A percentile compares a stretch with the other conserved stretches of the same genome.
phyloP scores from a whole-genome alignment of 30 jellyfish, hydroid and myxozoan species.

The Haliclystus octoradiatus region DNA sequence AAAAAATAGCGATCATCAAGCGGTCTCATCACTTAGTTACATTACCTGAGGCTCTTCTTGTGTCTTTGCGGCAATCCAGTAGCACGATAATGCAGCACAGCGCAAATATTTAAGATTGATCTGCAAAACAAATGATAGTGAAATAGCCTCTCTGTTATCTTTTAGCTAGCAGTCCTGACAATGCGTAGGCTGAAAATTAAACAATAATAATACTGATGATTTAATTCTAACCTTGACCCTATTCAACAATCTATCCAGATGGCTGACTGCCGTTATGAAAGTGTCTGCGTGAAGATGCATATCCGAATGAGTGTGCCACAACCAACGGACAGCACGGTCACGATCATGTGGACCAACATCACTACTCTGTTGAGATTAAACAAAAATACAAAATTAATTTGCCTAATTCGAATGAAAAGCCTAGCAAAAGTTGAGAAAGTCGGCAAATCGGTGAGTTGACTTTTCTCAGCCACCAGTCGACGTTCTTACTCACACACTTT shows the following conservation, averaged over 20 bases:
- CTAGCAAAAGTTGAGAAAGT: too few species aligned
- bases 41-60: conserved; percentile 19
- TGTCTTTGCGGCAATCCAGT: conserved; percentile 30
- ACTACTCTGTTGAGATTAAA: conserved; percentile 8
- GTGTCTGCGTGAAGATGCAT: conserved; percentile 14
- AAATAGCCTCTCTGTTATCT: too few species aligned
- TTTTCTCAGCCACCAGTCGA: too few species aligned
- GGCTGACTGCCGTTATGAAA: conserved; percentile 32
- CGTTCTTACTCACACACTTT: too few species aligned
- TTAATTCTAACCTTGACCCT: conserved; percentile 31
- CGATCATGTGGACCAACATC: conserved; percentile 60
- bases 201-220: too few species aligned
- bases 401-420: too few species aligned
- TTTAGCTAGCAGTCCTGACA: too few species aligned
- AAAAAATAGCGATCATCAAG: too few species aligned
- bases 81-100: conserved; percentile 66
- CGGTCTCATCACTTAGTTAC: too few species aligned
- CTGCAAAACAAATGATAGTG: conserved; percentile 5
- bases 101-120: conserved; percentile 48
- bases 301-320: conserved; percentile 32
- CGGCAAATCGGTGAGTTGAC: too few species aligned
- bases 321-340: conserved; percentile 50
- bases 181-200: too few species aligned
- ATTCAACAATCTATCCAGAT: conserved; percentile 53
- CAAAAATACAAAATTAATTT: neutral